Evolutionary conservation across 2,888 invertebrate species (phyloP).

Genomic region (Hyles lineata): DNA sequence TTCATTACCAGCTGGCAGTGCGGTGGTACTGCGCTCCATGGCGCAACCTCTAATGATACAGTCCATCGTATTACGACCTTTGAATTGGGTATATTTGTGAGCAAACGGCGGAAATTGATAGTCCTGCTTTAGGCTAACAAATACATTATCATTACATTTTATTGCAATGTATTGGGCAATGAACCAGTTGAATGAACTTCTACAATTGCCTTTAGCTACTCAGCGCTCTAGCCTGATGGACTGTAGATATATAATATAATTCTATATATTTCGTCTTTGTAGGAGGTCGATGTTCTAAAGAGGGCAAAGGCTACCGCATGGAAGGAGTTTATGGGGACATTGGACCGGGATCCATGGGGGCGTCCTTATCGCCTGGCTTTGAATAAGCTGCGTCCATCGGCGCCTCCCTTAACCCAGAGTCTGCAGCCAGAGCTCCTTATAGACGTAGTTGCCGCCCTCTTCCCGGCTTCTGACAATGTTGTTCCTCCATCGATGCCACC

Average conservation of each 20-base stretch:
- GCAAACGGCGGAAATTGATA: constrained; percentile 25
- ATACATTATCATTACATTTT: constrained; percentile 24
- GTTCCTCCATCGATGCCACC: too few relatives aligned
- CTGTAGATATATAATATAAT: neutral
- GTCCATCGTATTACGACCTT: constrained; percentile 38
- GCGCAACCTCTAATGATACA: constrained; percentile 38
- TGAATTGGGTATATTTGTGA: constrained; percentile 26
- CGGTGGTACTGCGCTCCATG: constrained; percentile 27
- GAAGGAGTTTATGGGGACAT: too few relatives aligned
- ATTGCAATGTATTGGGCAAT: constrained; percentile 21
- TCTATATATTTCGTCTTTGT: too few relatives aligned
- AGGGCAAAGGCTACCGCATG: too few relatives aligned
- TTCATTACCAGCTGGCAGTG: constrained; percentile 46
- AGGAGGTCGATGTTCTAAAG: too few relatives aligned
- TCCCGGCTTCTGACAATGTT: too few relatives aligned
- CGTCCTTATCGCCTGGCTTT: too few relatives aligned
- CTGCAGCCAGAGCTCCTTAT: too few relatives aligned
- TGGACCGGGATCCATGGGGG: too few relatives aligned
- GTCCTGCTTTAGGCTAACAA: constrained; percentile 21
- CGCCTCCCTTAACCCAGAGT: too few relatives aligned
- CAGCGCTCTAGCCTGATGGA: neutral
- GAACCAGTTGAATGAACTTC: constrained; percentile 9
- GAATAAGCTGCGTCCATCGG: too few relatives aligned
- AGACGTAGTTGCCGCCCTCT: too few relatives aligned
- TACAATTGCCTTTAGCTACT: constrained; percentile 5